phyloP scores from a whole-genome alignment of 2,888 invertebrate species.

The Hecatera dysodea region DNA sequence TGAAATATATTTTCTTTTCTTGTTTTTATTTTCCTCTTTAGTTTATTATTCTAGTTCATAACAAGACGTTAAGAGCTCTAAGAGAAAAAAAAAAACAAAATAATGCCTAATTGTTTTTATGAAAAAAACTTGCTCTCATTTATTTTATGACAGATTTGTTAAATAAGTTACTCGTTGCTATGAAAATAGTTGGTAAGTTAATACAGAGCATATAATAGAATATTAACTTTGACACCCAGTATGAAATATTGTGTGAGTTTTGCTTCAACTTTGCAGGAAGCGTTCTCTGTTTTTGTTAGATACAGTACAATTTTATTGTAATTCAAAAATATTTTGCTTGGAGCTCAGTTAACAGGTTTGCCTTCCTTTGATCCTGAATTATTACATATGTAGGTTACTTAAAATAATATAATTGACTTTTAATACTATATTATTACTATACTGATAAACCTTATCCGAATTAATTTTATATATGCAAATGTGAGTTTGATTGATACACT shows the following conservation, averaged over 20 bases:
- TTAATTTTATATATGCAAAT: too few relatives aligned
- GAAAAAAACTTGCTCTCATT: not conserved
- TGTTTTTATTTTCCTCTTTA: not conserved
- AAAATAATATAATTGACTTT: not conserved
- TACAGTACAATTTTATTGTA: not conserved
- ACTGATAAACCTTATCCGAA: too few relatives aligned
- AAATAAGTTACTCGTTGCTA: not conserved
- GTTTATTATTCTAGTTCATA: not conserved
- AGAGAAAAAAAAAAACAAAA: not conserved
- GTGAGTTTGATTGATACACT: too few relatives aligned
- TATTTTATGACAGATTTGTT: not conserved
- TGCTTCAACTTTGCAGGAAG: slow-evolving; percentile 11
- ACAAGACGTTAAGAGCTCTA: not conserved
- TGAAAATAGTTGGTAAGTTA: slow-evolving; percentile 20
- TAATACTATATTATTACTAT: too few relatives aligned
- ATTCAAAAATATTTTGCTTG: slow-evolving; percentile 2
- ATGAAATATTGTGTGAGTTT: slow-evolving; percentile 39
- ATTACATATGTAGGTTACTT: not conserved
- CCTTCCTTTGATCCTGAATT: not conserved
- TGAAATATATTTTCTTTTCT: not conserved
- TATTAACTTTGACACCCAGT: slow-evolving; percentile 43
- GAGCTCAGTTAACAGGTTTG: not conserved
- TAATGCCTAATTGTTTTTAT: not conserved
- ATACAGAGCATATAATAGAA: slow-evolving; percentile 22
- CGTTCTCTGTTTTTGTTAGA: slow-evolving; percentile 1